Evolutionary conservation across 2,797 vertebrate genomes (phyloP), one percentile per base, ranked within the genome.

Genomic region (Monodelphis domestica): DNA sequence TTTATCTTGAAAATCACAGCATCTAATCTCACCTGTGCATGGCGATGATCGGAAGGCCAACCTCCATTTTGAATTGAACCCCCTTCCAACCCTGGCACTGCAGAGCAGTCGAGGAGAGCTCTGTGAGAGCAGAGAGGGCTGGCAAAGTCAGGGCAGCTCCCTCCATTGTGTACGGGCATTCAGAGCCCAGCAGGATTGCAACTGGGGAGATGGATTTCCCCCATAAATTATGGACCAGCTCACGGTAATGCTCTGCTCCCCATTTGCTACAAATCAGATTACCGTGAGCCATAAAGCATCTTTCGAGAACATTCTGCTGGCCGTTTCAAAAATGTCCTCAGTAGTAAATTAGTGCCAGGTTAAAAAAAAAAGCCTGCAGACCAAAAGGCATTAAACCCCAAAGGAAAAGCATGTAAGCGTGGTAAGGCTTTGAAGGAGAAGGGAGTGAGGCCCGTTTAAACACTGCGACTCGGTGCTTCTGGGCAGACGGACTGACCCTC

Each of bases 221-320:
- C 90, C 87, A 95, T 96, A 96, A 95, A 97, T 97, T 97, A 97
- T 97, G 95, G 90, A 96, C 95, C 94, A 87, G 90, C 92, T 92
- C 94, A 92, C 93, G 59, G 38, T 92, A 93, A 90, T 91, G 51
- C 70, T 95, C 88, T 38, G 56, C 38, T 95, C 90, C 94, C 88
- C 90, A 89, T 96, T 94, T 91, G 91, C 91, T 95, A 94, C 96
- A 94, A 95, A 96, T 95, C 93, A 96, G 90, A 94, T 97, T 95
- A 94, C 63, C 0, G 17, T 88, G 93, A 92, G 95, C 94, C 92
- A 56, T 90, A 93, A n/a, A n/a, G n/a, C 70, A 89, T 91, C 95
- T 96, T 95, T 91, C 89, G 90, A 96, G 95, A 93, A 91, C 96
- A 89, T 96, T 95, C 94, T 90, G 89, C 87, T 95, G 90, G 56